Conservation (phyloP, 2,797 vertebrate genomes). For the Geotrypetes seraphini region DNA sequence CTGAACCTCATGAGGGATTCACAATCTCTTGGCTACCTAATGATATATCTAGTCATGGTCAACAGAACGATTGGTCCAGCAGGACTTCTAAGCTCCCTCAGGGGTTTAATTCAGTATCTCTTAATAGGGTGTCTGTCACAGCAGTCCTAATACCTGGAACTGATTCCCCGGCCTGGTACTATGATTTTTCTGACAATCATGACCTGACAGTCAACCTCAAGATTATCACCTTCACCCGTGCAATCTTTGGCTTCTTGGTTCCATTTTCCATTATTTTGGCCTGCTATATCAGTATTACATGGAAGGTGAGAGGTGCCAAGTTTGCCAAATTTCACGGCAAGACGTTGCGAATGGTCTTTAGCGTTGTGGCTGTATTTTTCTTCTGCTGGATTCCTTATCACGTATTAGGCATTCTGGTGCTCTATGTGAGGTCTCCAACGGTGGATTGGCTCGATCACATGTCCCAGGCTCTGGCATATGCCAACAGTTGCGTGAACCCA, state of each 20-base stretch:
- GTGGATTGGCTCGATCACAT: slow-evolving; percentile 35
- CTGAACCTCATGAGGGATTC: too few relatives aligned
- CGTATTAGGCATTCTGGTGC: slow-evolving; percentile 17
- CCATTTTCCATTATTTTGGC: slow-evolving; percentile 31
- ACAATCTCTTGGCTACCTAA: too few relatives aligned
- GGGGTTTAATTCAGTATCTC: too few relatives aligned
- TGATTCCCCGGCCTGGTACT: too few relatives aligned
- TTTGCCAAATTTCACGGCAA: slow-evolving; percentile 25
- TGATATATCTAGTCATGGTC: too few relatives aligned
- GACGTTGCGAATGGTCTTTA: slow-evolving; percentile 22
- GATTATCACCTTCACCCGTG: slow-evolving; percentile 24
- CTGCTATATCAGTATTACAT: slow-evolving; percentile 34
- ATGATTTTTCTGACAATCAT: too few relatives aligned
- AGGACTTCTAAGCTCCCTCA: too few relatives aligned
- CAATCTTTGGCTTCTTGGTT: slow-evolving; percentile 42
- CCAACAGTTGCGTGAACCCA: slow-evolving; percentile 72
- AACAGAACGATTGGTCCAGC: too few relatives aligned
- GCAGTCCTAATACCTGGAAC: too few relatives aligned
- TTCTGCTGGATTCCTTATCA: slow-evolving; percentile 56
- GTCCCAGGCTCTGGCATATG: slow-evolving; percentile 42
- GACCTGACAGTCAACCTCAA: too few relatives aligned
- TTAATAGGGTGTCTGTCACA: too few relatives aligned
- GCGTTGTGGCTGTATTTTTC: slow-evolving; percentile 35
- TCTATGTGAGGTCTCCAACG: slow-evolving; percentile 5
- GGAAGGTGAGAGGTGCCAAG: background rate